Base-by-base conservation (phyloP, 1,140 invertebrate genomes). In the Ceratosolen fusciceps region DNA sequence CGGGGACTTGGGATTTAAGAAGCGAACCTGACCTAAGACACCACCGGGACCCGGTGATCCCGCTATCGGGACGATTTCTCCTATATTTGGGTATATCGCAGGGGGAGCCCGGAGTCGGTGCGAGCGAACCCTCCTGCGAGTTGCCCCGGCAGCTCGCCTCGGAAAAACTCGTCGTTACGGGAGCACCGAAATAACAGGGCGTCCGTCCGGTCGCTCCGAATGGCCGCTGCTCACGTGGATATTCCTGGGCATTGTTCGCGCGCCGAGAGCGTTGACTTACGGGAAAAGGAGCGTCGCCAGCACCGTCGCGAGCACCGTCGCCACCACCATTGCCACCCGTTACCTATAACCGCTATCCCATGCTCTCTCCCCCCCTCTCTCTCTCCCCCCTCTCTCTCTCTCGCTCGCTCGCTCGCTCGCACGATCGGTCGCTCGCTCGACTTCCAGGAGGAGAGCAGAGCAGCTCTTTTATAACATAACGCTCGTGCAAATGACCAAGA, bases 321-420 rank as follows among this genome's bases (percentile, higher is more conserved):
- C 16, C 16, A 7, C 7, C 43, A 9, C 43, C 43, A 47, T 47
- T 16, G 43, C 7, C 7, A 47, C 43, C 43, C 43, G 16, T 47
- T 16, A 16, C 43, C 8, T 47, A n/a, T n/a, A n/a, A n/a, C n/a
- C 43, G 43, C 43, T 7, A 47, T 47, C 43, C 43, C 43, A 47
- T 4, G 16, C 31, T 24, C 62, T 7, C 62, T 4, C 67, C 21
- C 24, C 39, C 4, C 39, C 37, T 9, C n/a, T 5, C 67, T 37
- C 31, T 21, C 34, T 39, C 65, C 14, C 60, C 80, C 80, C 49
- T 79, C 83, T 16, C 43, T 47, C 43, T 43, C 12, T 43, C 5
- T 43, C 12, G 12, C 5, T 43, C 12, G 5, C 5, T 5, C 39
- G 39, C 39, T n/a, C 39, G 5, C 39, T 43, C 39, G 39, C 5